Base-by-base conservation (phyloP, 2,888 invertebrate genomes). In the Acanthosepion lycidas region DNA sequence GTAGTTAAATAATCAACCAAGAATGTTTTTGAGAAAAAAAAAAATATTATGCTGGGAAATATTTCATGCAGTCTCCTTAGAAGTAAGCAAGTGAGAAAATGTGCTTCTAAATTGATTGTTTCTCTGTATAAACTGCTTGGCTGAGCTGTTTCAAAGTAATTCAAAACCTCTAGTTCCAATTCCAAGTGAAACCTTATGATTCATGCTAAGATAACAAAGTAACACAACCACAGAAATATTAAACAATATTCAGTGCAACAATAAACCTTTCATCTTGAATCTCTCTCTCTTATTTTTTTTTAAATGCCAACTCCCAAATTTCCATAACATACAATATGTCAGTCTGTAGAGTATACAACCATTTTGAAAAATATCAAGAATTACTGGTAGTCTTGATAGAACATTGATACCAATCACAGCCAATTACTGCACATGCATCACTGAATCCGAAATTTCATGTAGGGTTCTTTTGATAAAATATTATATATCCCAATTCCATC, bases 121-220 rank as follows among this genome's bases (percentile, higher is more conserved):
- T 78, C 78, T 78, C n/a, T n/a, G 15, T 33, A 78, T 33, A 78
- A 78, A 78, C 59, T n/a, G n/a, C 18, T 78, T n/a, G n/a, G n/a
- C 15, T 12, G n/a, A 78, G 12, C n/a, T 33, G 3, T 78, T n/a
- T n/a, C n/a, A n/a, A 78, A 78, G n/a, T 78, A 78, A 78, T 78
- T 78, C 78, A 78, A 78, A 18, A 78, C n/a, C 78, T 9, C n/a
- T 78, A n/a, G 78, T 78, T 78, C 78, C 78, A n/a, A 78, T 78
- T 78, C 15, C 78, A 78, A 78, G n/a, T 78, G 78, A 78, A 78
- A 78, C 78, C n/a, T 78, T 78, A 78, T n/a, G n/a, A 78, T 5
- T n/a, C 78, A 78, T 33, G n/a, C n/a, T 78, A 78, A 78, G n/a
- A 78, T 78, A 78, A n/a, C 78, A n/a, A 59, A 59, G 78, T n/a